Evolutionary conservation across 1,140 invertebrate species (phyloP).

Genomic region (Chelonus insularis): DNA sequence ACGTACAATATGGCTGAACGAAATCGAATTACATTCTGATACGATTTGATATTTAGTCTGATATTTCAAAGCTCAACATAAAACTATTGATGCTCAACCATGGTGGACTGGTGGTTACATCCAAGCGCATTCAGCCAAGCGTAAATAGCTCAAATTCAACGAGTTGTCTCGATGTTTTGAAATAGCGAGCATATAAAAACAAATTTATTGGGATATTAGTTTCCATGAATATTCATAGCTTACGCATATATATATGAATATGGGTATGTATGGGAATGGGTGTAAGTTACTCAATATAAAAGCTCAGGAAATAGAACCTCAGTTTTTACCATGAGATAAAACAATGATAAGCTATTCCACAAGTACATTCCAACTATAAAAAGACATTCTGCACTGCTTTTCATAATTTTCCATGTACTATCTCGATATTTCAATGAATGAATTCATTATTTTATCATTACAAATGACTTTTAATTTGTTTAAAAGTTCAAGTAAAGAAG

Average conservation of each 20-base stretch:
- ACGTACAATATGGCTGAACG: neutral
- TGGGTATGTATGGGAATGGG: neutral
- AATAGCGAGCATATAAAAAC: constrained; percentile 13
- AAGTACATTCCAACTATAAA: constrained; percentile 43
- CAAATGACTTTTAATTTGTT: too few relatives aligned
- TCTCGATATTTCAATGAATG: too few relatives aligned
- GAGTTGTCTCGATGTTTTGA: constrained; percentile 14
- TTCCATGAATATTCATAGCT: neutral
- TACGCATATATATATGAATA: neutral
- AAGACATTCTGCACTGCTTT: constrained; percentile 19
- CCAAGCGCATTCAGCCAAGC: constrained; percentile 5
- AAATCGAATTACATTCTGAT: constrained; percentile 7
- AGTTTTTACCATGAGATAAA: constrained; percentile 56
- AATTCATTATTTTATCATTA: too few relatives aligned
- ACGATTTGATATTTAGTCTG: neutral
- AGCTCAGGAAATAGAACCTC: constrained; percentile 52
- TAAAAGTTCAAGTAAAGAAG: too few relatives aligned
- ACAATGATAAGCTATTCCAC: constrained; percentile 53
- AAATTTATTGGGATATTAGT: neutral
- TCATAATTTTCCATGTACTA: constrained; percentile 27
- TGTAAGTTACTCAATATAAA: constrained; percentile 31
- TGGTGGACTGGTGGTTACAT: neutral
- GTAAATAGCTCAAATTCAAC: constrained; percentile 3
- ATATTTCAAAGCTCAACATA: constrained; percentile 6
- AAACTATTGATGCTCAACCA: neutral